Base-by-base conservation (phyloP, 2,888 invertebrate genomes). In the Adela reaumurella region DNA sequence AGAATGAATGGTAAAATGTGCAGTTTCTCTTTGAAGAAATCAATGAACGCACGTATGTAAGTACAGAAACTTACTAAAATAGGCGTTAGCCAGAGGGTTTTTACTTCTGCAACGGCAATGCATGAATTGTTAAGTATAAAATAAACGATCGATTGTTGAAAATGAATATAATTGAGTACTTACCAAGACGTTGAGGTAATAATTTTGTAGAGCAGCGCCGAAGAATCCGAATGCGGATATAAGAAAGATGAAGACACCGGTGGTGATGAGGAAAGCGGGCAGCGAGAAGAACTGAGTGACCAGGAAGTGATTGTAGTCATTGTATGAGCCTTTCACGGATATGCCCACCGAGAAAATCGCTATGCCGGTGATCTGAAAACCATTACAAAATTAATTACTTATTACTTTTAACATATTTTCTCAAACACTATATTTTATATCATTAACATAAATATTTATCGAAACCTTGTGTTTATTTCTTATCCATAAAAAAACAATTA, bases 141-240 rank as follows among this genome's bases (percentile, higher is more conserved):
- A n/a, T n/a, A n/a, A n/a, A n/a, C n/a, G n/a, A n/a, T n/a, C n/a
- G n/a, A n/a, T n/a, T n/a, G n/a, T n/a, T n/a, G n/a, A n/a, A n/a
- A n/a, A n/a, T n/a, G n/a, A n/a, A n/a, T n/a, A n/a, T 24, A 24
- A 24, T 6, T 24, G 8, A 47, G 42, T 50, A 78, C 84, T 84
- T 73, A 89, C 89, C 62, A 86, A 86, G 63, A 92, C 80, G 42
- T 88, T 86, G 82, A 94, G 85, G 61, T 88, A 85, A 64, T 92
- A 89, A 69, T 89, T 92, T 66, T 94, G 92, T 61, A 85, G 87
- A 56, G 88, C 83, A 0, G 94, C 93, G 43, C 94, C 94, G 72
- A 91, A 94, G 72, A 94, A 94, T 51, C 94, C 94, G 59, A 92
- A 87, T 68, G 90, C 90, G 0, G 92, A 86, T 46, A 94, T 87